A percentile compares a stretch with the other conserved stretches of the same genome.
Conservation (phyloP, 1,140 invertebrate species). For the Eumaeus atala region DNA sequence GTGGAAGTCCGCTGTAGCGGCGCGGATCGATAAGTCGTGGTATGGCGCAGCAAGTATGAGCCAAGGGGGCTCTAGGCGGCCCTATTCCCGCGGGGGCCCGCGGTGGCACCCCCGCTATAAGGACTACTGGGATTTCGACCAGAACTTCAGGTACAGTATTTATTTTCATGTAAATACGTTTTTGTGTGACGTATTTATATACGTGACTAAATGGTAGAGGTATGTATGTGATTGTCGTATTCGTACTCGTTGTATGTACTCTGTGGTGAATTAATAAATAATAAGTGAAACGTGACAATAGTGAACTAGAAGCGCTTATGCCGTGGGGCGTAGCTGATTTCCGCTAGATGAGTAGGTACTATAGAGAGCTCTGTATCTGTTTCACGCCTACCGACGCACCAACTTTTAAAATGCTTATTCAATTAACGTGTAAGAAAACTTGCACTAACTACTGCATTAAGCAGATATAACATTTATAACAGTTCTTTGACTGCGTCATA, state of each 20-base stretch:
- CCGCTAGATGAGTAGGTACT: slow-evolving; percentile 10
- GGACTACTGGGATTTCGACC: slow-evolving; percentile 68
- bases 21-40: slow-evolving; percentile 52
- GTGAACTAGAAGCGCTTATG: slow-evolving; percentile 8
- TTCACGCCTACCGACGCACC: slow-evolving; percentile 15
- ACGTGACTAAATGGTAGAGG: slow-evolving; percentile 2
- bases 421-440: neutral
- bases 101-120: slow-evolving; percentile 67
- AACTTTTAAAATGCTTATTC: neutral
- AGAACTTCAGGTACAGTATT: slow-evolving; percentile 52
- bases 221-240: slow-evolving; percentile 3
- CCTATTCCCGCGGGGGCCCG: slow-evolving; percentile 63
- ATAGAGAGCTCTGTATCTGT: neutral
- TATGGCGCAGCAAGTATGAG: slow-evolving; percentile 60
- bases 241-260: slow-evolving; percentile 4
- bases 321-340: slow-evolving; percentile 11
- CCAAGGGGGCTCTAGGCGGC: slow-evolving; percentile 61
- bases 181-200: slow-evolving; percentile 14
- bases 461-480: neutral
- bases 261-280: slow-evolving; percentile 10
- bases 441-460: neutral
- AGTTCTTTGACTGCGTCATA: neutral
- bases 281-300: slow-evolving; percentile 13
- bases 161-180: slow-evolving; percentile 1
- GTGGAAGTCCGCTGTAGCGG: slow-evolving; percentile 25